Percentiles rank a stretch among this genome's conserved stretches.
Conservation (phyloP, 2,888 invertebrate genomes). For the Cheilosia scutellata region DNA sequence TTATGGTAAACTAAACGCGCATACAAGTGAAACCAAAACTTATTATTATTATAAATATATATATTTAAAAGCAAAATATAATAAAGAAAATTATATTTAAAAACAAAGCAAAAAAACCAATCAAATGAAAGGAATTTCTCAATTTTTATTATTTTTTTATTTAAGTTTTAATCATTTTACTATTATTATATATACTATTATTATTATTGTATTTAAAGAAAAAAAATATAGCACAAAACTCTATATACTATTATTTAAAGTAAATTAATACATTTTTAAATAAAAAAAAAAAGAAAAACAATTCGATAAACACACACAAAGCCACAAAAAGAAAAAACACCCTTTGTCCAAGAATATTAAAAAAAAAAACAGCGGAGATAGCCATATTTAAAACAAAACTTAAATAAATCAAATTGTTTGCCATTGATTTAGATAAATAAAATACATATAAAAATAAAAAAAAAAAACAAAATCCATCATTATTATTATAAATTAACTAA, state of each 20-base stretch:
- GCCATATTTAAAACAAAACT: conserved; percentile 49
- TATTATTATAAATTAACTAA: conserved; percentile 61
- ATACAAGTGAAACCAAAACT: conserved; percentile 74
- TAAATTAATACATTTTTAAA: conserved; percentile 68
- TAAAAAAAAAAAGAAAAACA: conserved; percentile 47
- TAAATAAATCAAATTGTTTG: conserved; percentile 53
- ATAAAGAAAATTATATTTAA: conserved; percentile 54
- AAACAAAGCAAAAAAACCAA: conserved; percentile 51
- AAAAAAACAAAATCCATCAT: conserved; percentile 49
- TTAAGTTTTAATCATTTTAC: conserved; percentile 73
- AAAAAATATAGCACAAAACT: conserved; percentile 72
- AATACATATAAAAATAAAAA: conserved; percentile 18
- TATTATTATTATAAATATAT: conserved; percentile 72
- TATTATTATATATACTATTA: conserved; percentile 63
- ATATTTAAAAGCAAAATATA: conserved; percentile 61
- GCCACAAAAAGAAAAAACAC: conserved; percentile 56
- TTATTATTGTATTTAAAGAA: conserved; percentile 70
- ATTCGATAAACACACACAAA: conserved; percentile 66
- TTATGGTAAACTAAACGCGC: conserved; percentile 73
- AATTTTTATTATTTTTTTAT: conserved; percentile 72
- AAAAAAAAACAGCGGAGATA: conserved; percentile 58
- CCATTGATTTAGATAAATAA: conserved; percentile 60
- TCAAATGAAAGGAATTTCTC: conserved; percentile 72
- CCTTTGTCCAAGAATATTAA: conserved; percentile 38
- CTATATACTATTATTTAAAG: conserved; percentile 73